Evolutionary conservation across 2,797 vertebrate genomes (phyloP), one percentile per base, ranked within the genome.

Genomic region (Hipposideros larvatus): DNA sequence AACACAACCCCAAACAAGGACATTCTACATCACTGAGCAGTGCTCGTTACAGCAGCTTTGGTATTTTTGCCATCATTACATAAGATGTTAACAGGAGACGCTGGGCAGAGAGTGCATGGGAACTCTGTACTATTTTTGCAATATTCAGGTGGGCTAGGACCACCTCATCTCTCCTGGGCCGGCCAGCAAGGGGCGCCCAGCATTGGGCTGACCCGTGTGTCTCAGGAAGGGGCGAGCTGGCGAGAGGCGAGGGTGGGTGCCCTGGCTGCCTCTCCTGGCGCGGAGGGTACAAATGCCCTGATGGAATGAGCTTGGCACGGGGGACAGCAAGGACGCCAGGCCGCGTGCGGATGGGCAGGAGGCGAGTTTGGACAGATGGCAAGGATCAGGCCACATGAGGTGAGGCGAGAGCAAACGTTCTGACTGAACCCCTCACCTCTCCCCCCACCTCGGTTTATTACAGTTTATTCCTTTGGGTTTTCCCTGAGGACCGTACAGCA

Each of bases 71-170:
- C 59, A 80, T 65, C 5, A 28, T 77, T 71, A 31, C 28, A 5
- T 74, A 79, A 89, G 73, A 61, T 70, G 66, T n/a, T 86, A 41
- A 92, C 53, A 82, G 16, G 21, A 78, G 48, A 66, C 71, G 22
- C 28, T 21, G 34, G 61, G 65, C 63, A 53, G 55, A 93, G 57
- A 43, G 43, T 18, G 59, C 31, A 37, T 41, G 8, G 15, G 83
- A 59, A 78, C 68, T 55, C 43, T 68, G n/a, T n/a, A 53, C 24
- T 28, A 46, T 21, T 41, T 63, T 66, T 4, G 26, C 57, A 68
- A 63, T 46, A 37, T 26, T 41, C 31, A 84, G 28, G 77, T 63
- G 21, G 4, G 18, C 26, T 5, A 31, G 10, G 77, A 31, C 21
- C n/a, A 78, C 41, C 4, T 53, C 48, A 4, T 75, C 53, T 18